These are phyloP conservation scores for Enteromius treurensis DNA, from an alignment of 2,797 vertebrate genomes.

Conservation along the genomic window DNA sequence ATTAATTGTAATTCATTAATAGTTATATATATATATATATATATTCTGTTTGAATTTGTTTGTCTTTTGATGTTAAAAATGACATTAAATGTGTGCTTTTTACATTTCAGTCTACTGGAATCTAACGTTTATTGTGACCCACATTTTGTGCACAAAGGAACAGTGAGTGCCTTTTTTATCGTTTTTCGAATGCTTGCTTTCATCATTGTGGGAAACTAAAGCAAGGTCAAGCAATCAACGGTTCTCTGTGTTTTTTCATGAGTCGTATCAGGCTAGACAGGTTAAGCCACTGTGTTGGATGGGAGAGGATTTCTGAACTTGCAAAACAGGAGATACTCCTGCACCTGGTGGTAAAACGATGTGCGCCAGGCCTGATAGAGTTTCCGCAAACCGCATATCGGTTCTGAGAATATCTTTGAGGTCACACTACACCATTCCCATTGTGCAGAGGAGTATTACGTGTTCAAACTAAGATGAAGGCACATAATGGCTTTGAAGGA, in stretches of 20 bases:
- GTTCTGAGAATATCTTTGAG: slow-evolving; percentile 19
- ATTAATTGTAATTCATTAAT: background rate
- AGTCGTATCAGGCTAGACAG: slow-evolving; percentile 66
- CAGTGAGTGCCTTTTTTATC: slow-evolving; percentile 19
- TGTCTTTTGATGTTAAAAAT: background rate
- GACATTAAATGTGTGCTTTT: background rate
- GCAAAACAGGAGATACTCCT: slow-evolving; percentile 62
- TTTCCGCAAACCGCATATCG: slow-evolving; percentile 30
- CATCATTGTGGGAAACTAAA: slow-evolving; percentile 36
- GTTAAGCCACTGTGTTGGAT: slow-evolving; percentile 57
- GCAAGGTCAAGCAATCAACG: slow-evolving; percentile 62
- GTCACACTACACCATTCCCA: slow-evolving; percentile 61
- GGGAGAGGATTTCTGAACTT: slow-evolving; percentile 59
- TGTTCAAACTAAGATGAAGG: slow-evolving; percentile 60
- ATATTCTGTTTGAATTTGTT: background rate
- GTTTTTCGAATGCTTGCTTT: slow-evolving; percentile 23
- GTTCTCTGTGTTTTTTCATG: slow-evolving; percentile 59
- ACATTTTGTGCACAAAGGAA: background rate
- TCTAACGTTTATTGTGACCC: slow-evolving; percentile 3
- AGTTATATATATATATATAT: too few relatives aligned
- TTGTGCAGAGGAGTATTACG: slow-evolving; percentile 65
- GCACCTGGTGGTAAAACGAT: slow-evolving; percentile 41
- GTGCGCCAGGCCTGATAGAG: slow-evolving; percentile 28
- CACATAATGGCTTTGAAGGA: slow-evolving; percentile 23
- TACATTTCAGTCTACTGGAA: background rate